Evolutionary conservation across 2,113 vertebrate genomes (phyloP).

Genomic region (Theristicus caerulescens): DNA sequence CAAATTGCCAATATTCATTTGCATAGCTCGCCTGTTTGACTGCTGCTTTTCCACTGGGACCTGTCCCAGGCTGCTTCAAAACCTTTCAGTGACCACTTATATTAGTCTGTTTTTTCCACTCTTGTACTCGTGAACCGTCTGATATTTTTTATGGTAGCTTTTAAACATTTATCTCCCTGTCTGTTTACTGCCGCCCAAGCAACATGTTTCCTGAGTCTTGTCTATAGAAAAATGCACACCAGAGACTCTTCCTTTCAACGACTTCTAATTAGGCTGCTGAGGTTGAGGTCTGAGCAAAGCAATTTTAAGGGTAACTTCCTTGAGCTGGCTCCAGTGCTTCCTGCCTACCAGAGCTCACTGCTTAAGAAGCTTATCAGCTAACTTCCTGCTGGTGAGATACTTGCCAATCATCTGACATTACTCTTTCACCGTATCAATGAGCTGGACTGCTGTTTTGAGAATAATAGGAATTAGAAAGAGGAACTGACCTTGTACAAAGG

Average conservation of each 20-base stretch:
- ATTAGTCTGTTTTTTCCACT: constrained; percentile 27
- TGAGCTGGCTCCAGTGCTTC: constrained; percentile 49
- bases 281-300: constrained; percentile 41
- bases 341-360: constrained; percentile 56
- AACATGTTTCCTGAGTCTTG: constrained; percentile 40
- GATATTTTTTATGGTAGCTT: constrained; percentile 40
- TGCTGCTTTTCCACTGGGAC: constrained; percentile 17
- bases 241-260: constrained; percentile 56
- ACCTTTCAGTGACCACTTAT: constrained; percentile 21
- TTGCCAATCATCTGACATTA: constrained; percentile 54
- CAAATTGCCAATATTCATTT: constrained; percentile 30
- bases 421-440: constrained; percentile 50
- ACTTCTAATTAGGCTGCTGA: constrained; percentile 56
- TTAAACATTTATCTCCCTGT: constrained; percentile 57
- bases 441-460: constrained; percentile 26
- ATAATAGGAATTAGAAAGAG: constrained; percentile 48
- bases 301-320: constrained; percentile 67
- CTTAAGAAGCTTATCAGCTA: constrained; percentile 69
- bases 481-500: constrained; percentile 45
- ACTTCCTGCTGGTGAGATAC: constrained; percentile 56
- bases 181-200: constrained; percentile 26
- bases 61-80: constrained; percentile 24
- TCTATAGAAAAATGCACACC: constrained; percentile 41
- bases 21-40: background rate
- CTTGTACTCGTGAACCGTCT: background rate